A percentile compares a stretch with the other conserved stretches of the same genome.
Evolutionary conservation across 2,113 vertebrate genomes (phyloP).

Genomic region (Tursiops truncatus): DNA sequence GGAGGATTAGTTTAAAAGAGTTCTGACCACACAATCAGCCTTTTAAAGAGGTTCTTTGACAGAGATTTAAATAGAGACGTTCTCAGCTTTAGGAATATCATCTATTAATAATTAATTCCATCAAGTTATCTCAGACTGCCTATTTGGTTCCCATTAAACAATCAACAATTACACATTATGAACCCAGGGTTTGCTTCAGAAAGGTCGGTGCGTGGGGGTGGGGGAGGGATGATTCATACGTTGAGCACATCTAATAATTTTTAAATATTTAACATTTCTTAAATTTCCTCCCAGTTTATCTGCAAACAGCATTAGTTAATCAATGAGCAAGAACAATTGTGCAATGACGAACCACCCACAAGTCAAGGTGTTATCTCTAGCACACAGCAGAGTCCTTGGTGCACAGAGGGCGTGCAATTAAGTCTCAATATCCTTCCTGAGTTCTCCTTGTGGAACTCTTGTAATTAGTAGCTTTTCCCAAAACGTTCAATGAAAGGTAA

Average conservation of each 20-base stretch:
- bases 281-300: not conserved
- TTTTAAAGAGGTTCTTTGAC: not conserved
- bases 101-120: constrained; percentile 37
- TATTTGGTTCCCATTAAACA: not conserved
- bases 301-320: not conserved
- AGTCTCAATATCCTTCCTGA: not conserved
- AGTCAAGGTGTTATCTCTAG: not conserved
- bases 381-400: not conserved
- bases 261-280: not conserved
- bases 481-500: not conserved
- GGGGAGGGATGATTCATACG: not conserved
- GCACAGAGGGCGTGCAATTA: not conserved
- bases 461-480: not conserved
- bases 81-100: constrained; percentile 7
- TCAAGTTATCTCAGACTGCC: not conserved
- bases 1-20: not conserved
- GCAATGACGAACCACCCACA: not conserved
- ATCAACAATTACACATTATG: not conserved
- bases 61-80: not conserved
- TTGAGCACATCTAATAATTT: not conserved
- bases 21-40: not conserved
- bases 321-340: not conserved
- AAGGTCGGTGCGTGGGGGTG: not conserved
- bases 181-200: not conserved
- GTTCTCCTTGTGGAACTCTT: not conserved